Evolutionary conservation across 2,797 vertebrate species (phyloP).

Genomic region (Smutsia temminckii): DNA sequence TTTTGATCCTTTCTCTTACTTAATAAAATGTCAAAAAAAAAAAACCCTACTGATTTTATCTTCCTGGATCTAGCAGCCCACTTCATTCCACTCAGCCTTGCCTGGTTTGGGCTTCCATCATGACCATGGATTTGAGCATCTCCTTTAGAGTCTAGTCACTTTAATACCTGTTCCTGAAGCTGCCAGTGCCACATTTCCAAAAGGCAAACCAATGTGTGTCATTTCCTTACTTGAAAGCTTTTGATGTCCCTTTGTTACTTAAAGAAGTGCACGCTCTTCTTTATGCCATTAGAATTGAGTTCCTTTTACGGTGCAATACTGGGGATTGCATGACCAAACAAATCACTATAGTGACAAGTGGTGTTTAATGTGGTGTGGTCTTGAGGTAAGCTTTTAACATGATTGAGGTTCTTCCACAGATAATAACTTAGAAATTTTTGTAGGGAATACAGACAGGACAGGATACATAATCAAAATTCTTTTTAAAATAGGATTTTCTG

Average conservation of each 20-base stretch:
- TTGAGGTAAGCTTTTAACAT: neutral
- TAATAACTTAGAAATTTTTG: neutral
- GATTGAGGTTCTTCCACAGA: neutral
- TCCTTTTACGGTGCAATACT: conserved; percentile 7
- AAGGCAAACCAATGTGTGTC: neutral
- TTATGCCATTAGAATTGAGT: neutral
- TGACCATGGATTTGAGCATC: neutral
- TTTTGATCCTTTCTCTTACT: neutral
- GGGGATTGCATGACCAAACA: neutral
- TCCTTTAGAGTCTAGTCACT: neutral
- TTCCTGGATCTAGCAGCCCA: neutral
- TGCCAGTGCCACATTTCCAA: neutral
- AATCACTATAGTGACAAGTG: neutral
- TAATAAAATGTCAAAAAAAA: neutral
- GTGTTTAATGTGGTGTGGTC: neutral
- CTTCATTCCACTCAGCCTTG: neutral
- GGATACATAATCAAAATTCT: neutral
- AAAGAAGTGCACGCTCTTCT: neutral
- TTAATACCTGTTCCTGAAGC: neutral
- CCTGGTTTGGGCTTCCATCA: neutral
- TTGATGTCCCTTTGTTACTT: neutral
- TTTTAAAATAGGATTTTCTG: conserved; percentile 29
- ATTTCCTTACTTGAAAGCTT: conserved; percentile 13
- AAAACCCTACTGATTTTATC: neutral
- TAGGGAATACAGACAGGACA: neutral